Base-by-base conservation (phyloP, 2,888 invertebrate genomes). In the Morpho deidamia region DNA sequence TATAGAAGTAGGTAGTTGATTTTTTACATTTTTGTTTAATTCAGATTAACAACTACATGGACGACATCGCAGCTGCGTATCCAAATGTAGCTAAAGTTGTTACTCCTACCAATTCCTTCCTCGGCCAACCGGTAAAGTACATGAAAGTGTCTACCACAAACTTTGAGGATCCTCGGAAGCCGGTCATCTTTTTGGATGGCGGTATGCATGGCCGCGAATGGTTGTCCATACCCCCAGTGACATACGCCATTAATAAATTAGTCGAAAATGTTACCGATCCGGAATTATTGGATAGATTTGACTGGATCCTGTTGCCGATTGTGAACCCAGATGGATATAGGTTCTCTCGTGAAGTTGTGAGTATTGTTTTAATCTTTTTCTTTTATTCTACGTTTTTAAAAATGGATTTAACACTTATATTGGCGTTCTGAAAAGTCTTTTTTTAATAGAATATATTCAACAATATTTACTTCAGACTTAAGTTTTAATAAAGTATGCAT, bases 321-420 rank as follows among this genome's bases (percentile, higher is more conserved):
- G 80, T 92, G 38, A 95, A 95, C 70, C 94, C 94, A 11, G 95
- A 95, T 77, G 94, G 95, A 9, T 95, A 94, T 65, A 91, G 89
- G 62, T 92, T 78, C 71, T 88, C 91, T 0, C 89, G 87, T 59
- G 73, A 75, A 1, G 61, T 49, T 33, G 91, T 91, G 71, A 81
- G 86, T 81, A 40, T 50, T 35, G 4, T 14, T 14, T 14, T 14
- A 4, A 4, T 14, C 14, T 14, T 14, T 14, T 14, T 14, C 14
- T 14, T 14, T 14, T 14, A 14, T 14, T 14, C 23, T 23, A 23
- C 23, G 23, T 23, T 23, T 23, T 23, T 23, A 1, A 23, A 23
- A 23, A 5, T 23, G 23, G 23, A 2, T 23, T 23, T 3, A 23
- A 23, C 0, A 23, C 23, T 23, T 23, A 5, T 14, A 5, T 1